Evolutionary conservation across 2,888 invertebrate species (phyloP).

Genomic region (Eilema griseolum): DNA sequence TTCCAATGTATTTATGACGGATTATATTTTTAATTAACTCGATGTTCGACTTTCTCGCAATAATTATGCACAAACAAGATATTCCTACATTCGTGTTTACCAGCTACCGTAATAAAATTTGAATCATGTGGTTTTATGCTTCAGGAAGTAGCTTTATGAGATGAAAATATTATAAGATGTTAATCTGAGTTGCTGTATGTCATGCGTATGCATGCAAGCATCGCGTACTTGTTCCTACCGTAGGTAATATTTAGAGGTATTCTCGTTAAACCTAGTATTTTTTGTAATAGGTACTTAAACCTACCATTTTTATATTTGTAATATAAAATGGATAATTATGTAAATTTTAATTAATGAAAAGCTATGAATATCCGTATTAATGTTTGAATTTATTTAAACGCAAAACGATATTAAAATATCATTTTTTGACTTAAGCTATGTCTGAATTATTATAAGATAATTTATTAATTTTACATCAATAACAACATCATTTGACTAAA

Average conservation of each 20-base stretch:
- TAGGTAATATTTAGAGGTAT: neutral
- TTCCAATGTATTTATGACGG: conserved; percentile 28
- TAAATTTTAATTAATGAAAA: too few relatives aligned
- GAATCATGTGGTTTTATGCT: neutral
- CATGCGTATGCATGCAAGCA: neutral
- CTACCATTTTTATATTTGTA: too few relatives aligned
- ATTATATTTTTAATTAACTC: conserved; percentile 47
- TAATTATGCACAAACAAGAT: conserved; percentile 42
- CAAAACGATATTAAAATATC: too few relatives aligned
- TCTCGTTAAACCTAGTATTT: neutral
- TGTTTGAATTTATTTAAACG: too few relatives aligned
- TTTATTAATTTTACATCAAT: neutral
- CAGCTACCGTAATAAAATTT: conserved; percentile 18
- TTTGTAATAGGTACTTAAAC: neutral
- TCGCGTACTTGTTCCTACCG: neutral
- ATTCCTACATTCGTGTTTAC: conserved; percentile 25
- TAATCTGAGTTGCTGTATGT: neutral
- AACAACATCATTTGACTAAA: neutral
- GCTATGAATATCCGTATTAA: too few relatives aligned
- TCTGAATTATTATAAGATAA: too few relatives aligned
- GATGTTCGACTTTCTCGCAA: conserved; percentile 36
- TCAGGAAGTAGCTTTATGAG: neutral
- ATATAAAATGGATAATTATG: too few relatives aligned
- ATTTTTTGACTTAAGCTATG: too few relatives aligned
- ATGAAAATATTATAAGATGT: conserved; percentile 8